Evolutionary conservation across 2,797 vertebrate genomes (phyloP), one percentile per base, ranked within the genome.

Genomic region (Molossus molossus): DNA sequence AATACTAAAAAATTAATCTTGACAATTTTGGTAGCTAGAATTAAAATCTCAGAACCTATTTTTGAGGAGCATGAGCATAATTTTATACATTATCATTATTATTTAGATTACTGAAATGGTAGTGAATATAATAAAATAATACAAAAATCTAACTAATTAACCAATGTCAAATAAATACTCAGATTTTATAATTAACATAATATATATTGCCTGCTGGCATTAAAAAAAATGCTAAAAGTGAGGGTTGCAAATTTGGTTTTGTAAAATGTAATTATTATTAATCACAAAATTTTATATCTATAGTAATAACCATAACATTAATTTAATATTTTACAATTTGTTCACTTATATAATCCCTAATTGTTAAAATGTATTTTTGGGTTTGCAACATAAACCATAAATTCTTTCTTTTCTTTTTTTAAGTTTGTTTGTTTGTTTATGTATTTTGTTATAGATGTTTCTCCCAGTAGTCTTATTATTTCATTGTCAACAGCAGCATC

Each of bases 61-160:
- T 79, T 91, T 37, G 27, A 96, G 27, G 27, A 50, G 14, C 79
- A 9, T 10, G 1, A 75, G 21, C 53, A 14, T 77, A 90, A 81
- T 77, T 94, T 94, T 40, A 95, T 37, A 58, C 48, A 6, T 86
- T 91, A 76, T 70, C 72, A 84, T 60, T 75, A 86, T 60, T 85
- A 67, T 65, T 91, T 27, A 37, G 25, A 69, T 72, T 90, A 87
- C 21, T 79, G 17, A 96, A 85, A n/a, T 23, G 4, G 9, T 50
- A 67, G 62, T 62, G 4, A 89, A 91, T 18, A 27, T 62, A 82
- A 69, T 3, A 76, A 84, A 91, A 72, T 33, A 72, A 77, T 91
- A 69, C 4, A 90, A 33, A 75, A 85, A 58, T 91, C 3, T 17
- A 91, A 29, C 50, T 27, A 87, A 88, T 60, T 70, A 88, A 67